Percentiles rank a stretch among this genome's conserved stretches.
These are phyloP conservation scores for Pelagia noctiluca DNA, from an alignment of 30 jellyfish, hydroid and myxozoan species.

Conservation along the genomic window DNA sequence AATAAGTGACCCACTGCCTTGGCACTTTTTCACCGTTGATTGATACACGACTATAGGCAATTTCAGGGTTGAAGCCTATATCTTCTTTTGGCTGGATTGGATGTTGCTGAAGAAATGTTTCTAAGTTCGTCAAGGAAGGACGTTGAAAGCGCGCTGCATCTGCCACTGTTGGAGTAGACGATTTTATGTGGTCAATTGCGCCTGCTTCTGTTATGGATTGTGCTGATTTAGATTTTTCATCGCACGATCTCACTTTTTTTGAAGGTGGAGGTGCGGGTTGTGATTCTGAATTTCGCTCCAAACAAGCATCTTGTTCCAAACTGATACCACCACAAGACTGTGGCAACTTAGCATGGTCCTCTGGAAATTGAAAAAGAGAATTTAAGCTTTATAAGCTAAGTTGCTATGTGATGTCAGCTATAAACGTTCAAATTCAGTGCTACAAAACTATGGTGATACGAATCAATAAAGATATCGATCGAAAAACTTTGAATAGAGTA, in stretches of 20 bases:
- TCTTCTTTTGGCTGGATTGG: constrained; percentile 36
- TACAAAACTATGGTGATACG: too few relatives aligned
- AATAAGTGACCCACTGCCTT: constrained; percentile 55
- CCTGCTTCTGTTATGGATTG: background rate
- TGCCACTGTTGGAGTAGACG: background rate
- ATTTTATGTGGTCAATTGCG: background rate
- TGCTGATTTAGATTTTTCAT: background rate
- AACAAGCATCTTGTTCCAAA: constrained; percentile 10
- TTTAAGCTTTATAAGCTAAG: too few relatives aligned
- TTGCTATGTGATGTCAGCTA: too few relatives aligned
- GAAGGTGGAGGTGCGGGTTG: background rate
- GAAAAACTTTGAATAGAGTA: too few relatives aligned
- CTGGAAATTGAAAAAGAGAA: background rate
- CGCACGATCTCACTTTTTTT: constrained; percentile 8
- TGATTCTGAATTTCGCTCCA: background rate
- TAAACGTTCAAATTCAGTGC: too few relatives aligned
- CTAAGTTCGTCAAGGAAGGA: constrained; percentile 22
- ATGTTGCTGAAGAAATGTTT: constrained; percentile 19
- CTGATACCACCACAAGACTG: background rate
- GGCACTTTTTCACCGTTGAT: constrained; percentile 34
- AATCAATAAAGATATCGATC: too few relatives aligned
- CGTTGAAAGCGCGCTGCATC: constrained; percentile 1
- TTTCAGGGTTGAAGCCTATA: constrained; percentile 19
- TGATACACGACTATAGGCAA: constrained; percentile 38
- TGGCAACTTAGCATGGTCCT: background rate